phyloP scores from a whole-genome alignment of 2,888 invertebrate genomes.

The Rhaphigaster nebulosa region DNA sequence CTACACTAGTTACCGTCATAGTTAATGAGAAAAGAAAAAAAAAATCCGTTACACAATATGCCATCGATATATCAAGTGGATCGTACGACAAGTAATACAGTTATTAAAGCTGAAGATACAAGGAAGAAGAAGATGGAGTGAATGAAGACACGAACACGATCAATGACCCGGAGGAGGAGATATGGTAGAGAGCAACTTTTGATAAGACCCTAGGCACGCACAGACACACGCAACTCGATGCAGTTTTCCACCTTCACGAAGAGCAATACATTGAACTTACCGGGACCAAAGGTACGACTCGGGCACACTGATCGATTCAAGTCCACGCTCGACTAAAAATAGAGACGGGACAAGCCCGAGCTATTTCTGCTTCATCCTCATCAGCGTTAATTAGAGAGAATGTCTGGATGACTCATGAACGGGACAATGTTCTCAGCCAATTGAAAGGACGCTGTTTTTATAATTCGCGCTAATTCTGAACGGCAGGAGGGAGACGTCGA shows the following conservation, averaged over 20 bases:
- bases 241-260: not conserved
- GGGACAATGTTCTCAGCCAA: not conserved
- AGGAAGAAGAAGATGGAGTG: not conserved
- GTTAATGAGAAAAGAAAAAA: too few species aligned
- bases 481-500: not conserved
- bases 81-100: not conserved
- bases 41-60: not conserved
- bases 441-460: not conserved
- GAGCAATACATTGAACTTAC: not conserved
- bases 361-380: not conserved
- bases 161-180: not conserved
- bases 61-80: not conserved
- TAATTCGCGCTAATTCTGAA: conserved; percentile 17
- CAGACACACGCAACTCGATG: not conserved
- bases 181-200: conserved; percentile 11
- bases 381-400: not conserved
- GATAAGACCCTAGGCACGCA: not conserved
- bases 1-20: too few species aligned
- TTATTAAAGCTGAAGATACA: not conserved
- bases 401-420: not conserved
- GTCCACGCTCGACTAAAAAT: not conserved
- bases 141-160: conserved; percentile 15
- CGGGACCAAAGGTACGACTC: not conserved
- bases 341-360: not conserved
- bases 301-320: too few species aligned